These are phyloP conservation scores for Macrosiphum euphorbiae DNA, from an alignment of 2,888 invertebrate genomes.

Conservation along the genomic window DNA sequence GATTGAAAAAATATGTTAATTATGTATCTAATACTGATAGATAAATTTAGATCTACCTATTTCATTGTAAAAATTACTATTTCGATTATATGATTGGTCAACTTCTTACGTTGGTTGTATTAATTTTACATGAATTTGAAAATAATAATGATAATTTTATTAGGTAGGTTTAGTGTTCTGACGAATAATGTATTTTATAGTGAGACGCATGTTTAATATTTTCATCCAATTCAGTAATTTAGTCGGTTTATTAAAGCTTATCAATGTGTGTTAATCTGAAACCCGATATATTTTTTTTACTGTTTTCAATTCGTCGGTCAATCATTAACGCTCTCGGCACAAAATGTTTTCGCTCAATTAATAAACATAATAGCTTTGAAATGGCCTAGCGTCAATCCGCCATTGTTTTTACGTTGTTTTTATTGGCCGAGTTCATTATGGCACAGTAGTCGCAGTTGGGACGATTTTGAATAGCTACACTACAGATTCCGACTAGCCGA, in stretches of 20 bases:
- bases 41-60: neutral
- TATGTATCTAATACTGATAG: neutral
- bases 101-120: neutral
- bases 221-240: neutral
- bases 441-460: neutral
- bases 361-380: conserved; percentile 45
- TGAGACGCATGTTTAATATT: neutral
- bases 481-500: neutral
- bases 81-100: neutral
- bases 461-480: conserved; percentile 21
- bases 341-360: conserved; percentile 24
- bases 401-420: conserved; percentile 48
- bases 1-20: neutral
- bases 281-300: conserved; percentile 30
- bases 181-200: neutral
- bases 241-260: neutral
- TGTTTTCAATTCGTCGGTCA: neutral
- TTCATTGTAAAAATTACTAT: neutral
- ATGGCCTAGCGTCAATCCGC: neutral
- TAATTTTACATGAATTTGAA: neutral
- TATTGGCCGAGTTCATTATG: conserved; percentile 7
- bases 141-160: neutral
- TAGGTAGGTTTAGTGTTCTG: neutral
- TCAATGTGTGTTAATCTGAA: conserved; percentile 5
- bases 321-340: conserved; percentile 3